These are phyloP conservation scores for Montipora cactus DNA, from an alignment of 64 coral and sea anemone species.

Conservation along the genomic window DNA sequence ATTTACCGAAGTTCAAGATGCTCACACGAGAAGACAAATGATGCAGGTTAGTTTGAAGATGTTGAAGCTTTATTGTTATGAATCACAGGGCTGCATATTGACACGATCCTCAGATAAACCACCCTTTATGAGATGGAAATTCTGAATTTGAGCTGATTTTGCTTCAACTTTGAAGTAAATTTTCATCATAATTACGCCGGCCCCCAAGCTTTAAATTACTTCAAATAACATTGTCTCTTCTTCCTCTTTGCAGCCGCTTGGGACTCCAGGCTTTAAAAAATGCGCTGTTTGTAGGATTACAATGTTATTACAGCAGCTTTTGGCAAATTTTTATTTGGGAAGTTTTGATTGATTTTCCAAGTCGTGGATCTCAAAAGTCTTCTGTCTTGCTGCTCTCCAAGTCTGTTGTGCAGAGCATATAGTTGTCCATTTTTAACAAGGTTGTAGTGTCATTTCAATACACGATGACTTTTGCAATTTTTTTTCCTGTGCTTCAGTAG, in stretches of 20 bases:
- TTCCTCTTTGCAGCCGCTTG: too few relatives aligned
- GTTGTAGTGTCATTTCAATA: neutral
- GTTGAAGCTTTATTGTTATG: neutral
- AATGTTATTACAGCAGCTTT: neutral
- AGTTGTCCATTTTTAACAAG: neutral
- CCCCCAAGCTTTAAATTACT: too few relatives aligned
- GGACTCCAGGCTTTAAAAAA: conserved; percentile 1
- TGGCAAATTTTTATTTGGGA: neutral
- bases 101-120: too few relatives aligned
- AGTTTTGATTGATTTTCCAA: neutral
- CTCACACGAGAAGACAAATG: too few relatives aligned
- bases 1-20: too few relatives aligned
- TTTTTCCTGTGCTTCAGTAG: neutral
- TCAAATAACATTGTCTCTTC: too few relatives aligned
- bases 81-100: too few relatives aligned
- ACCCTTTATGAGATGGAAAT: too few relatives aligned
- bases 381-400: neutral
- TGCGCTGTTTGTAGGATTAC: neutral
- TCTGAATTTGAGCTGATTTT: too few relatives aligned
- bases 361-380: neutral
- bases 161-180: too few relatives aligned
- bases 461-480: neutral
- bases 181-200: too few relatives aligned
- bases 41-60: too few relatives aligned
- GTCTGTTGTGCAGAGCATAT: neutral